Evolutionary conservation across 2,113 vertebrate species (phyloP), one percentile per base, ranked within the genome.

Genomic region (Onychostoma macrolepis): DNA sequence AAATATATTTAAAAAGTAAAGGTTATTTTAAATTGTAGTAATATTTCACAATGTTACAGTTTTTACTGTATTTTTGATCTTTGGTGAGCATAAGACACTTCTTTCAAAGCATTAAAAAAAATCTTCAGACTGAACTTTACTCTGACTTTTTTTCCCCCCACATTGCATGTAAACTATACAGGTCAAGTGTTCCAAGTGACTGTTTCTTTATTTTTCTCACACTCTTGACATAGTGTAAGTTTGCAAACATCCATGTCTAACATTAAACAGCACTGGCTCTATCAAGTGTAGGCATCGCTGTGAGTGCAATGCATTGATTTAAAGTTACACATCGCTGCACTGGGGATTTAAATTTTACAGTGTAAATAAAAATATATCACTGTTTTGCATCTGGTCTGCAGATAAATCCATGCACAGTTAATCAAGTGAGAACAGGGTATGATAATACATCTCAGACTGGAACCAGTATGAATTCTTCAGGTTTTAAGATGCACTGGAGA

Each of bases 341-440:
- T 79, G 19, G 63, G 61, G 48, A 65, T 69, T 86, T 79, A 75
- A 65, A 21, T 80, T 69, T 85, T 85, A 50, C 84, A 89, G 81
- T 78, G 80, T 82, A 89, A 93, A 89, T 85, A 91, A 38, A 87
- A 86, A 65, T 71, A 72, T n/a, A 26, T 82, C 82, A 80, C 26
- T 86, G 76, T 87, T 91, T 80, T 90, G 83, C 92, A 88, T 87
- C 90, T 90, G 88, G 41, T 53, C 56, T 8, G 85, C 78, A 88
- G 90, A 89, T 48, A 41, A 86, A 78, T 77, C 69, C 80, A 85
- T 86, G 61, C 83, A 75, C 81, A 86, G 87, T 92, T 91, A 91
- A 92, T 63, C 87, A 90, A 71, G 72, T 85, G 77, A 90, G 92
- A 92, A 89, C 79, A 88, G 67, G 89, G 87, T 80, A 79, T 90